Base-by-base conservation (phyloP, 2,113 vertebrate species). In the Ceyx margarethae region DNA sequence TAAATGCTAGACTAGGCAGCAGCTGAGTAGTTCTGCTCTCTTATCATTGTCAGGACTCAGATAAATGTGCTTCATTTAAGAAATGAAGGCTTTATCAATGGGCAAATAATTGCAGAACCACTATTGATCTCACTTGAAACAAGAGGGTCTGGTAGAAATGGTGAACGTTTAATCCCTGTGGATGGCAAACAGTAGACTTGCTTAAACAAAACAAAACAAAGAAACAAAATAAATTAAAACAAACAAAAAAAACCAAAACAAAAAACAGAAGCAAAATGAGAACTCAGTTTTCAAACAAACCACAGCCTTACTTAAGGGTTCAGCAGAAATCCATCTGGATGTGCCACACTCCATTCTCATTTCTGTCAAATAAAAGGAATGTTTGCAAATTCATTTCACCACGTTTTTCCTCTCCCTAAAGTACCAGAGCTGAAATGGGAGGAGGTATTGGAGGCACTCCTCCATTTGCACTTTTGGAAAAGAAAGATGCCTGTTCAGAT, bases 41-140 rank as follows among this genome's bases (percentile, higher is more conserved):
- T 95, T 73, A 89, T 97, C 94, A 95, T 83, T 94, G 93, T 94
- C 93, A 96, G 90, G 89, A 91, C 96, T 76, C 77, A 94, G 95
- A 96, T 56, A 95, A 97, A 97, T 97, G 96, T 54, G 93, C 90
- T 95, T 94, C 95, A 97, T 96, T 93, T 95, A 89, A 94, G 95
- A 93, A 94, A 94, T 96, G 94, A 97, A 97, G 96, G 92, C 77
- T 98, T 98, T 97, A 97, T 98, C 98, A 98, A 97, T 97, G 95
- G 94, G 91, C 94, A 97, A 97, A 98, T 98, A 97, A 98, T 98
- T 97, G 93, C 97, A 96, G 95, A 96, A 88, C 85, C 91, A 87
- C 93, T 97, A 97, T 97, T 97, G 98, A 98, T 98, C 95, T 62
- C 58, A 89, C 87, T 95, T 94, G 96, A 97, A 96, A 97, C 95